These are phyloP conservation scores for Homarus americanus DNA, from an alignment of 1,140 invertebrate species.

Conservation along the genomic window DNA sequence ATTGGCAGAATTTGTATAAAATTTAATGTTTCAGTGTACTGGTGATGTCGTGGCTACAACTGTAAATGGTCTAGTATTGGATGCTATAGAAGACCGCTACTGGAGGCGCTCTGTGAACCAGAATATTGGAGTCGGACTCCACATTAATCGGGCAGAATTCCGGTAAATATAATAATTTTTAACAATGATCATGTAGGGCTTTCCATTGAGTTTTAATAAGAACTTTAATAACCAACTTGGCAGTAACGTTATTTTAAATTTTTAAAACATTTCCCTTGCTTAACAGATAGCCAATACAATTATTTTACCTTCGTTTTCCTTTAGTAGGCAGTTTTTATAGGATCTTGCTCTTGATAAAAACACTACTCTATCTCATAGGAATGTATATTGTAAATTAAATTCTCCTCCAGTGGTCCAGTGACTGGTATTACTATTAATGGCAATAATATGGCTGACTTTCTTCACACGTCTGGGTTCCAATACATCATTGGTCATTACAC, in stretches of 20 bases:
- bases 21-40: constrained; percentile 14
- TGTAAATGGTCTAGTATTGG: constrained; percentile 34
- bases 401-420: background rate
- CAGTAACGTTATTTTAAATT: too few relatives aligned
- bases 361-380: too few relatives aligned
- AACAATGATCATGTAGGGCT: too few relatives aligned
- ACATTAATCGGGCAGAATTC: background rate
- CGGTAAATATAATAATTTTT: background rate
- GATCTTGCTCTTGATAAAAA: too few relatives aligned
- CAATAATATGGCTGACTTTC: background rate
- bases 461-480: background rate
- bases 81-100: constrained; percentile 37
- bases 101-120: constrained; percentile 25
- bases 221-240: too few relatives aligned
- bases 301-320: too few relatives aligned
- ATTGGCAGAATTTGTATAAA: too few relatives aligned
- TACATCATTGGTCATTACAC: background rate
- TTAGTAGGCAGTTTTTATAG: too few relatives aligned
- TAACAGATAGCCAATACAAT: too few relatives aligned
- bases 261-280: too few relatives aligned
- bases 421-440: background rate
- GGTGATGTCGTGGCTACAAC: constrained; percentile 13
- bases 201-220: too few relatives aligned
- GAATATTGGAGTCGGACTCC: background rate
- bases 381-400: too few relatives aligned